Percentiles rank a stretch among this genome's conserved stretches.
Conservation (phyloP, 2,113 vertebrate species). For the Carlito syrichta region DNA sequence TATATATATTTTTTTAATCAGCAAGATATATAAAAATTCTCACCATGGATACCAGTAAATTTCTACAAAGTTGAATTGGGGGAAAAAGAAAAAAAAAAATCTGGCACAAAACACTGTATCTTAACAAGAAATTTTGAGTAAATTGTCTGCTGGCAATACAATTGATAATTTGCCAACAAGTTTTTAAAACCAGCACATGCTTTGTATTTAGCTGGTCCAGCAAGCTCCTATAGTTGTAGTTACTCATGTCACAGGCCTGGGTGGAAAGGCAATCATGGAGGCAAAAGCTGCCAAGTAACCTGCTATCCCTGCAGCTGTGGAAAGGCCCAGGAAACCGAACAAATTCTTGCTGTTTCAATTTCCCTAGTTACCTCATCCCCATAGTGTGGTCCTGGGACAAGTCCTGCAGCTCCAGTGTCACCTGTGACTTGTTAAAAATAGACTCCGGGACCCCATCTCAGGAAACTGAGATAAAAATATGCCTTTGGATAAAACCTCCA, state of each 20-base stretch:
- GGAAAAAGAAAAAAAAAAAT: slow-evolving; percentile 6
- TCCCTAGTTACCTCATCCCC: neutral
- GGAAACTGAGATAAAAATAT: neutral
- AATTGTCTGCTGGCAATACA: slow-evolving; percentile 32
- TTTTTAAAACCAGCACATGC: neutral
- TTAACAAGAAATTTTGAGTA: slow-evolving; percentile 72
- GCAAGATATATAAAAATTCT: neutral
- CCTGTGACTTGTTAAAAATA: neutral
- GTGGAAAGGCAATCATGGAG: neutral
- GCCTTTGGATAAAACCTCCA: neutral
- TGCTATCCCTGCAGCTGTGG: neutral
- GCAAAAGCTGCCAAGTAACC: neutral
- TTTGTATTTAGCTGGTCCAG: slow-evolving; percentile 36
- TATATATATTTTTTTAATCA: neutral
- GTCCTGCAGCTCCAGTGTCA: accelerated
- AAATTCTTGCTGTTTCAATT: neutral
- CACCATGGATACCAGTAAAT: neutral
- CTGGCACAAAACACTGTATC: slow-evolving; percentile 30
- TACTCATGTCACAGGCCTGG: neutral
- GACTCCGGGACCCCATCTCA: neutral
- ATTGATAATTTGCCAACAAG: neutral
- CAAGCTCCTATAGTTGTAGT: slow-evolving; percentile 13
- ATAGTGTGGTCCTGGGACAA: neutral
- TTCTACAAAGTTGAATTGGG: slow-evolving; percentile 4
- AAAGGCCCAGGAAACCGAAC: neutral